These are phyloP conservation scores for Daboia siamensis DNA, from an alignment of 2,113 vertebrate species.

Conservation along the genomic window DNA sequence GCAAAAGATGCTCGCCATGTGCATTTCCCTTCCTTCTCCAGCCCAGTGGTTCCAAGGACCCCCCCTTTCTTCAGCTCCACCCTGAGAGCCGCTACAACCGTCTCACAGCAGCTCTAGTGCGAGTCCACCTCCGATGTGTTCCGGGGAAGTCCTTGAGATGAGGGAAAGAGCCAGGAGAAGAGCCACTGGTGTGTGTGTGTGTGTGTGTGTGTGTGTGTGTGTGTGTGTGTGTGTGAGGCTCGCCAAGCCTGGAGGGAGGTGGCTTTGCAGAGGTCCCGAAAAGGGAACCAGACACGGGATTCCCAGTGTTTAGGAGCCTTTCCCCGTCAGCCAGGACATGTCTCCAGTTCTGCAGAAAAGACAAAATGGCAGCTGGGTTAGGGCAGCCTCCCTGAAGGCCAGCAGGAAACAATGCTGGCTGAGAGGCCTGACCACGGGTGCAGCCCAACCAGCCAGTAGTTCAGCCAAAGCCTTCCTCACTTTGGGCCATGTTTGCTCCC, in stretches of 20 bases:
- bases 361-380: background rate
- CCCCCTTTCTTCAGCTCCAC: background rate
- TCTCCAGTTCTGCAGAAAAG: conserved; percentile 64
- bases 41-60: fast-evolving
- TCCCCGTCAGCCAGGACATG: conserved; percentile 72
- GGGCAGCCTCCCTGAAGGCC: background rate
- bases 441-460: background rate
- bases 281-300: background rate
- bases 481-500: no score
- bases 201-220: no score
- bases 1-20: background rate
- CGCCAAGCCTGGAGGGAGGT: background rate
- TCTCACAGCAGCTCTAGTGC: background rate
- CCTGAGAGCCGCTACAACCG: fast-evolving
- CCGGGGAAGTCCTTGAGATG: fast-evolving
- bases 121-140: background rate
- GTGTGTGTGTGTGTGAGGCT: background rate
- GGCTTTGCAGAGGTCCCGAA: background rate
- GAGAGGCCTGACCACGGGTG: background rate
- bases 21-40: background rate
- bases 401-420: background rate
- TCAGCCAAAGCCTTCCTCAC: background rate
- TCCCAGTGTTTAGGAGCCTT: conserved; percentile 49
- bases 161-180: background rate
- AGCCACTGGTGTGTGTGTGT: background rate